Conservation (phyloP, 2,797 vertebrate genomes). For the Xiphophorus birchmanni region DNA sequence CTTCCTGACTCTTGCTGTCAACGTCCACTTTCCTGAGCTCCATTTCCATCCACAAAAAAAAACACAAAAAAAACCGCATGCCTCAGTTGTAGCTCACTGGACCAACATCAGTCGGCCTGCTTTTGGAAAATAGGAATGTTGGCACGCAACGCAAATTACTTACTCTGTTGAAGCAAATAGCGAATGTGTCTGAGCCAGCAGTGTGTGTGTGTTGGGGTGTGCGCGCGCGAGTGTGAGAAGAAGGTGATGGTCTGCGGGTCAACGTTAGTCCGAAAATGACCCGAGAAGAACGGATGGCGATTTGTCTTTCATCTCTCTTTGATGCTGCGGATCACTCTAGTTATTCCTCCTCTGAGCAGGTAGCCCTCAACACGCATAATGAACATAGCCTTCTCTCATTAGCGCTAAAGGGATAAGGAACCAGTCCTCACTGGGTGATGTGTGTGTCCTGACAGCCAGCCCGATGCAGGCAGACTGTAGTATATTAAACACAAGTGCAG, state of each 20-base stretch:
- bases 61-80: not conserved
- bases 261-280: slow-evolving; percentile 26
- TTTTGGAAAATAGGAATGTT: slow-evolving; percentile 68
- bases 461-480: slow-evolving; percentile 84
- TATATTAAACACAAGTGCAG: slow-evolving; percentile 88
- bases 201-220: slow-evolving; percentile 1
- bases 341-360: slow-evolving; percentile 54
- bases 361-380: slow-evolving; percentile 61
- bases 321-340: slow-evolving; percentile 24
- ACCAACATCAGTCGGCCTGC: slow-evolving; percentile 55
- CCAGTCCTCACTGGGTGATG: slow-evolving; percentile 21
- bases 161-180: slow-evolving; percentile 52
- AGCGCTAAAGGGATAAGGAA: slow-evolving; percentile 79
- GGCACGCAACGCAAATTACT: slow-evolving; percentile 60
- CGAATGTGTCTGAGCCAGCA: slow-evolving; percentile 34
- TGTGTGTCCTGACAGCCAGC: slow-evolving; percentile 78
- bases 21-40: not conserved
- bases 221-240: slow-evolving; percentile 4
- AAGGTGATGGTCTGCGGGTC: slow-evolving; percentile 27
- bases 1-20: not conserved
- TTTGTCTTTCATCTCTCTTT: slow-evolving; percentile 53
- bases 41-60: slow-evolving; percentile 11
- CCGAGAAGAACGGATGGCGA: slow-evolving; percentile 21
- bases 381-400: slow-evolving; percentile 76
- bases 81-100: slow-evolving; percentile 42